Conservation (phyloP, 1,140 invertebrate genomes). For the Drosophila pseudoobscura region DNA sequence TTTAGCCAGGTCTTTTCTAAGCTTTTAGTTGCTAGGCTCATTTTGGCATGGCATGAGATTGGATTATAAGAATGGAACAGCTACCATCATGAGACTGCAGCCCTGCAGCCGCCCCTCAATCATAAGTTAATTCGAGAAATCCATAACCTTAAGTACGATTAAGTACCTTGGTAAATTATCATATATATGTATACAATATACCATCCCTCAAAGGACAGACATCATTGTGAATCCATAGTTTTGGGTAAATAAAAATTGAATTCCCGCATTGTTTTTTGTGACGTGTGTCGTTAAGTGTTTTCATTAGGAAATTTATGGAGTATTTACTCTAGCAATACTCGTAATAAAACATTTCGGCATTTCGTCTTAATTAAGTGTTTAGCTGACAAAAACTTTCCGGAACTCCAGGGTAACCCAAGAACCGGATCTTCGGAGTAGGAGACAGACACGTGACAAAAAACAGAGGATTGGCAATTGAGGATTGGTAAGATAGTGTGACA, state of each 20-base stretch:
- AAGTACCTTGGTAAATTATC: constrained; percentile 25
- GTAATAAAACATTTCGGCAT: constrained; percentile 47
- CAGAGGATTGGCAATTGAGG: constrained; percentile 60
- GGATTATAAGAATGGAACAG: no score
- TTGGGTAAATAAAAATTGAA: constrained; percentile 42
- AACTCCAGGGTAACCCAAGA: constrained; percentile 19
- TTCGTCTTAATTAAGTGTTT: constrained; percentile 50
- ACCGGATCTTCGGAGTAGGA: background rate
- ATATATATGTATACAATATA: constrained; percentile 6
- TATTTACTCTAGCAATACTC: constrained; percentile 36
- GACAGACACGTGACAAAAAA: constrained; percentile 70
- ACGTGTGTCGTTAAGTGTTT: constrained; percentile 51
- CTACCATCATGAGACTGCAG: no score
- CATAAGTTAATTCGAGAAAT: background rate
- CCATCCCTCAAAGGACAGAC: background rate
- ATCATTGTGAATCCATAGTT: background rate
- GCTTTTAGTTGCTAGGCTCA: constrained; percentile 4
- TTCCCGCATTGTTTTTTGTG: constrained; percentile 53
- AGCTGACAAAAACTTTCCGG: constrained; percentile 17
- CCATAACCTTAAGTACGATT: constrained; percentile 3
- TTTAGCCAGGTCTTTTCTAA: background rate
- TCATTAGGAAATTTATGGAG: constrained; percentile 48
- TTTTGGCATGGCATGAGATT: background rate
- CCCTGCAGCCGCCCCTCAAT: background rate
- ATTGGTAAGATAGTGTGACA: constrained; percentile 59